Conservation (phyloP, 2,113 vertebrate genomes). For the Harpagus bidentatus region DNA sequence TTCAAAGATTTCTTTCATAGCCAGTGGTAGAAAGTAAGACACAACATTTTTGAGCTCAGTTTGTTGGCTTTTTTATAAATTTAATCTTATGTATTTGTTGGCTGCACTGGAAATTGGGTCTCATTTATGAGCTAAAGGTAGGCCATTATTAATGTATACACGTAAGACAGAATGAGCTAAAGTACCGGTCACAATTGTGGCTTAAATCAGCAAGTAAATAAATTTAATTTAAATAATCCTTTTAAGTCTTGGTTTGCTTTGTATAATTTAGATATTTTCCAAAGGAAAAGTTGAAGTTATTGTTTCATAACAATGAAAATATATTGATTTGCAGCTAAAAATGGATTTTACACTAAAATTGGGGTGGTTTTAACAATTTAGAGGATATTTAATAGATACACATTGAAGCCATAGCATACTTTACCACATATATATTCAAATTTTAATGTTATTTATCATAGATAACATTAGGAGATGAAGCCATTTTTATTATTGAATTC, state of each 20-base stretch:
- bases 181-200: not conserved
- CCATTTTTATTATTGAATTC: not conserved
- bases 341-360: not conserved
- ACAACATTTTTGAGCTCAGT: not conserved
- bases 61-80: not conserved
- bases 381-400: not conserved
- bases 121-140: not conserved
- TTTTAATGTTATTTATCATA: not conserved
- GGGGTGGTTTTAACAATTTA: not conserved
- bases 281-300: not conserved
- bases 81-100: not conserved
- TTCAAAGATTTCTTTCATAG: conserved; percentile 26
- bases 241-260: not conserved
- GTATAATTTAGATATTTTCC: not conserved
- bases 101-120: not conserved
- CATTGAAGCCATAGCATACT: not conserved
- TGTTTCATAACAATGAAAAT: not conserved
- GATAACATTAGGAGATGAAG: not conserved
- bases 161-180: not conserved
- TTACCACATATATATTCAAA: not conserved
- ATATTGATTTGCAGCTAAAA: not conserved
- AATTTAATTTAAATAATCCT: not conserved
- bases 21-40: not conserved
- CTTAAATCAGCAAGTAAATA: not conserved
- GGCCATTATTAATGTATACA: not conserved